A percentile compares a stretch with the other conserved stretches of the same genome.
phyloP scores from a whole-genome alignment of 2,797 vertebrate species.

The Sparidentex hasta region DNA sequence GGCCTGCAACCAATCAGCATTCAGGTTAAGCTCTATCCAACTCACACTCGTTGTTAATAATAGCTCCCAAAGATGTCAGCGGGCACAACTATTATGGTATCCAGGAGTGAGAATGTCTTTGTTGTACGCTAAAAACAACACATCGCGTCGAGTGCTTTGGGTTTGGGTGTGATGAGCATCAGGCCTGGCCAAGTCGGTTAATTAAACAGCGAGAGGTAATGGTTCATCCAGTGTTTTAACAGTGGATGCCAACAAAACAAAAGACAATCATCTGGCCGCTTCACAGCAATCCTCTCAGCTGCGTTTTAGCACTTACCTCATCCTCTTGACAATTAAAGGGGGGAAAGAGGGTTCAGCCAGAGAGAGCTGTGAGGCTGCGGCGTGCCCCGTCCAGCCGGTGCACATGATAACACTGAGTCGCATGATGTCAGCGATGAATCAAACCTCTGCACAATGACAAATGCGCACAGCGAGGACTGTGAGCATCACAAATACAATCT shows the following conservation, averaged over 20 bases:
- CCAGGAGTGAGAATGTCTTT: slow-evolving; percentile 33
- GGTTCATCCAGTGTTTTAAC: slow-evolving; percentile 52
- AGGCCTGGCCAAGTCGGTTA: slow-evolving; percentile 35
- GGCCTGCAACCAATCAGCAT: slow-evolving; percentile 60
- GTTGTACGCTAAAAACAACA: slow-evolving; percentile 18
- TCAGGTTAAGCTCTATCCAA: slow-evolving; percentile 52
- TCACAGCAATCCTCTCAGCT: slow-evolving; percentile 42
- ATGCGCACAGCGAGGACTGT: slow-evolving; percentile 62
- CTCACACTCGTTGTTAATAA: slow-evolving; percentile 62
- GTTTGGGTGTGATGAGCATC: slow-evolving; percentile 22
- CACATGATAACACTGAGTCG: slow-evolving; percentile 49
- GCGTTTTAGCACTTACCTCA: slow-evolving; percentile 77
- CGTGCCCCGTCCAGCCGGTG: slow-evolving; percentile 46
- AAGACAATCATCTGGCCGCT: slow-evolving; percentile 53
- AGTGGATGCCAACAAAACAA: slow-evolving; percentile 66
- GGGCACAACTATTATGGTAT: slow-evolving; percentile 23
- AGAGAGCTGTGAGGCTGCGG: slow-evolving; percentile 48
- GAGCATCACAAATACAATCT: slow-evolving; percentile 77
- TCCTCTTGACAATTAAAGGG: slow-evolving; percentile 58
- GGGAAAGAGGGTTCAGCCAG: slow-evolving; percentile 63
- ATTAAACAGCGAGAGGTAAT: slow-evolving; percentile 45
- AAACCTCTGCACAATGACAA: slow-evolving; percentile 78
- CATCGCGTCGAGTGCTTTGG: not conserved
- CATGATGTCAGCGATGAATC: slow-evolving; percentile 75
- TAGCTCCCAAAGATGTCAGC: slow-evolving; percentile 52